Conservation (phyloP, 2,888 invertebrate genomes). For the Eupithecia subumbrata region DNA sequence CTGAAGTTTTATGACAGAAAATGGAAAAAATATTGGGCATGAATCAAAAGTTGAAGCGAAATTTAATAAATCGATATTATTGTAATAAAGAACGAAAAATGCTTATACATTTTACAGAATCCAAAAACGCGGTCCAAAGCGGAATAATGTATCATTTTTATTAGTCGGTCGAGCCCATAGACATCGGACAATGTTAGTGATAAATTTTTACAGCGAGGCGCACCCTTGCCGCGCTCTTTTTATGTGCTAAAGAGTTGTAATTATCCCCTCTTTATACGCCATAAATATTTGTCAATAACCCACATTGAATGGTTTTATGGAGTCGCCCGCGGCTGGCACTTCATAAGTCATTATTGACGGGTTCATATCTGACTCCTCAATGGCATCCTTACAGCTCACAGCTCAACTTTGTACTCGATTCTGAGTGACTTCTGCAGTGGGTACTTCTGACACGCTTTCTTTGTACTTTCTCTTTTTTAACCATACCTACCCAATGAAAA, state of each 20-base stretch:
- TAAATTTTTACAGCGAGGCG: constrained; percentile 75
- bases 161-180: constrained; percentile 59
- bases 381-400: constrained; percentile 62
- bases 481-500: background rate
- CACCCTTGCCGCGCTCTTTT: constrained; percentile 77
- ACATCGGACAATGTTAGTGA: constrained; percentile 70
- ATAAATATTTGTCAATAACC: constrained; percentile 84
- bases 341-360: constrained; percentile 79
- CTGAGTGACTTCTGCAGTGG: background rate
- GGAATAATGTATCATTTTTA: constrained; percentile 60
- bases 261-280: constrained; percentile 82
- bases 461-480: background rate
- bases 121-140: constrained; percentile 36
- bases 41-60: background rate
- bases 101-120: constrained; percentile 24
- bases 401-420: constrained; percentile 19
- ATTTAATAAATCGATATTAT: background rate
- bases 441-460: background rate
- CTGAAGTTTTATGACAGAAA: background rate
- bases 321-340: constrained; percentile 75
- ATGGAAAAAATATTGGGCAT: background rate
- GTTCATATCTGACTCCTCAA: constrained; percentile 66
- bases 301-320: constrained; percentile 80
- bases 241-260: constrained; percentile 83
- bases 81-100: background rate